A percentile compares a stretch with the other conserved stretches of the same genome.
These are phyloP conservation scores for Meriones unguiculatus DNA, from an alignment of 2,113 vertebrate species.

Conservation along the genomic window DNA sequence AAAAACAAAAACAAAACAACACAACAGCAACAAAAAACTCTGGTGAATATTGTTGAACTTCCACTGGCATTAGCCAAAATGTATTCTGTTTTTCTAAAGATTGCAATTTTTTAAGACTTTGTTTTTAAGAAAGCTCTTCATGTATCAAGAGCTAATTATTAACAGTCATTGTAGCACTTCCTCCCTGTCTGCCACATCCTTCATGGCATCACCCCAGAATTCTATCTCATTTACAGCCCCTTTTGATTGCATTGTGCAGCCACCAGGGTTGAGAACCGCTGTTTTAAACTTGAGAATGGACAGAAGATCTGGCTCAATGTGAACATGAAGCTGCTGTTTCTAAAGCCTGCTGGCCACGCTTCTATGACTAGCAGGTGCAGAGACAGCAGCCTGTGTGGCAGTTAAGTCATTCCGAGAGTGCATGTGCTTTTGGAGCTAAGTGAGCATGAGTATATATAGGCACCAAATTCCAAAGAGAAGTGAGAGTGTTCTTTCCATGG, in stretches of 20 bases:
- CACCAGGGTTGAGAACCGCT: background rate
- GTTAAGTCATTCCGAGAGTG: conserved; percentile 55
- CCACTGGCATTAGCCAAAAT: conserved; percentile 9
- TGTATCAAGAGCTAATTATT: background rate
- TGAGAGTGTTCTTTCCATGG: conserved; percentile 50
- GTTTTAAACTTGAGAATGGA: background rate
- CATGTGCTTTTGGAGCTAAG: conserved; percentile 70
- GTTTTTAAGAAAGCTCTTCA: background rate
- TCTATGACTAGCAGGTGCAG: conserved; percentile 12
- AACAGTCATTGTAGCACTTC: background rate
- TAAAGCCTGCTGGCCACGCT: background rate
- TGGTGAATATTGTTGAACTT: conserved; percentile 1
- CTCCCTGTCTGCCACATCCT: background rate
- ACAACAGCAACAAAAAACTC: background rate
- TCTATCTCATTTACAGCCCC: background rate
- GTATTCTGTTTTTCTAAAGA: conserved; percentile 41
- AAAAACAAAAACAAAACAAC: no score
- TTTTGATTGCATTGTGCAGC: background rate
- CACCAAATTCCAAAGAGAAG: conserved; percentile 57
- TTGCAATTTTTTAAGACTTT: conserved; percentile 13
- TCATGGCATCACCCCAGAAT: background rate
- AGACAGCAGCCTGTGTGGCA: background rate
- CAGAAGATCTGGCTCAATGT: conserved; percentile 21
- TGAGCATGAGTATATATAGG: conserved; percentile 22
- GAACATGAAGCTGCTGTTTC: background rate